Evolutionary conservation across 2,797 vertebrate species (phyloP), one percentile per base, ranked within the genome.

Genomic region (Tokudaia tokunoshimensis): DNA sequence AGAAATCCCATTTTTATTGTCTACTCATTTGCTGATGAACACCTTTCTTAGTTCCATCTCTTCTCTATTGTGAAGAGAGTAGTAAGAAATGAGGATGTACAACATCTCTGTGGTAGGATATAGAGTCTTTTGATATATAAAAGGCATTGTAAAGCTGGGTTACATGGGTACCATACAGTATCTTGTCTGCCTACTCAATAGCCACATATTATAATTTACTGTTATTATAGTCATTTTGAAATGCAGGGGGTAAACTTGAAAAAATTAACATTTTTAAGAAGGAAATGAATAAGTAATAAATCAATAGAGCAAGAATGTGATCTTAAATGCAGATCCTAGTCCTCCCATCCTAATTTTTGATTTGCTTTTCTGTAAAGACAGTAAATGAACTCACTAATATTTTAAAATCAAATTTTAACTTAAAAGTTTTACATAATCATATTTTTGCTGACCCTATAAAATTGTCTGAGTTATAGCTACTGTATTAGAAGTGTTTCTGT

Each of bases 301-400:
- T 22, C 20, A 17, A 4, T 13, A 1, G 22, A 52, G 8, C 2
- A 83, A 76, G 50, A 13, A 61, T 19, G 1, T 50, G 4, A 87
- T 20, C 34, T 59, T 55, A 87, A 72, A 90, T 80, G 6, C 19
- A 24, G 10, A 8, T 31, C 50, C 31, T 75, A 44, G 20, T 6
- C 6, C 24, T 26, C 11, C 1, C 15, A 34, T 47, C 4, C 65
- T 92, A 26, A 90, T 34, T 76, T 34, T 55, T 81, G 26, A 57
- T 89, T 76, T 93, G 50, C 7, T 31, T 75, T 41, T 92, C 50
- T 6, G 70, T 74, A 59, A 81, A 89, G 2, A 85, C 37, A 63
- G 12, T 88, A 74, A 78, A 85, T 70, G 70, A 89, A 72, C 19
- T 63, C 59, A 84, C 59, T 61, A 93, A 78, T 94, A 89, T 79